These are phyloP conservation scores for Spicauda simplicius DNA, from an alignment of 2,888 invertebrate genomes.

Conservation along the genomic window DNA sequence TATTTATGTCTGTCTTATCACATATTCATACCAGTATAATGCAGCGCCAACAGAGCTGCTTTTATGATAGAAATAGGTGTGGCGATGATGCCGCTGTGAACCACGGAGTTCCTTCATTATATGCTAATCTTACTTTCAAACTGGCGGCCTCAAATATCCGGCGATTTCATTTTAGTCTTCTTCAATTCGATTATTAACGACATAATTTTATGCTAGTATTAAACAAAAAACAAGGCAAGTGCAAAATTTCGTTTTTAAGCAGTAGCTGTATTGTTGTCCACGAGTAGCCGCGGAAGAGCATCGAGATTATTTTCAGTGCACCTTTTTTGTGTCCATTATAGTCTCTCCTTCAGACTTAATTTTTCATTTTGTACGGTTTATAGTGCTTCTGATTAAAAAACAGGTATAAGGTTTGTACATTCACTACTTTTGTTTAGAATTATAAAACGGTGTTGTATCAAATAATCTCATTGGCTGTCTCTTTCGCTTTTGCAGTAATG, in stretches of 20 bases:
- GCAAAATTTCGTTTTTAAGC: slow-evolving; percentile 8
- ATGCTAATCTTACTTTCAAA: too few relatives aligned
- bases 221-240: slow-evolving; percentile 1
- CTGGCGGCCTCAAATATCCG: too few relatives aligned
- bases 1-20: too few relatives aligned
- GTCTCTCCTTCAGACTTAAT: slow-evolving; percentile 10
- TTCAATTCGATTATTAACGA: neutral
- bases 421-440: neutral
- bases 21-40: too few relatives aligned
- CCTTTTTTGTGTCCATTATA: slow-evolving; percentile 18
- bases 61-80: too few relatives aligned
- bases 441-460: neutral
- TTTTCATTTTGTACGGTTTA: slow-evolving; percentile 11
- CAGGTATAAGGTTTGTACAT: neutral
- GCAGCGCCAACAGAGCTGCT: too few relatives aligned
- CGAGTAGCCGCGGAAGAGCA: slow-evolving; percentile 17
- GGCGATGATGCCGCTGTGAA: too few relatives aligned
- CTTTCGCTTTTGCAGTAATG: neutral
- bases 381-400: slow-evolving; percentile 1
- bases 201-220: neutral
- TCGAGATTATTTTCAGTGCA: slow-evolving; percentile 13
- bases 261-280: slow-evolving; percentile 8
- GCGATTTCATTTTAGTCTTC: neutral
- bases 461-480: neutral
- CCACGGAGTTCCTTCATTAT: too few relatives aligned